phyloP scores from a whole-genome alignment of 2,888 invertebrate species.

The Ennomos erosarius region DNA sequence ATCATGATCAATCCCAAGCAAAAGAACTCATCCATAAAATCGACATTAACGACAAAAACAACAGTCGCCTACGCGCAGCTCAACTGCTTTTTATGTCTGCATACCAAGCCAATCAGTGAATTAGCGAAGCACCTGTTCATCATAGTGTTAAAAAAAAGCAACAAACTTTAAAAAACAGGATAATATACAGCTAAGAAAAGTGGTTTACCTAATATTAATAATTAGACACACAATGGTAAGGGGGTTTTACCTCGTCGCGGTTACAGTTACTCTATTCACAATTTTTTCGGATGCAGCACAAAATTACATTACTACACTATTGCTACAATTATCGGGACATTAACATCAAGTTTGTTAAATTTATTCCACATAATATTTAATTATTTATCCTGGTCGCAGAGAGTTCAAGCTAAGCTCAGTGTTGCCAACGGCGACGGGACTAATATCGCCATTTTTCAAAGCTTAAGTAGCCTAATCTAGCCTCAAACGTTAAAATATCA shows the following conservation, averaged over 20 bases:
- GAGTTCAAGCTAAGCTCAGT: too few species aligned
- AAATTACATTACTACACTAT: slow-evolving; percentile 33
- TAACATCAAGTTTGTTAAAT: slow-evolving; percentile 49
- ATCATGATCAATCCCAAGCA: neutral
- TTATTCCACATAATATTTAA: slow-evolving; percentile 49
- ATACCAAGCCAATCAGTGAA: neutral
- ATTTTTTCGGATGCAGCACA: slow-evolving; percentile 1
- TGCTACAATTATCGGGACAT: slow-evolving; percentile 47
- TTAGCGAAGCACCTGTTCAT: slow-evolving; percentile 16
- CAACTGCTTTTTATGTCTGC: slow-evolving; percentile 7
- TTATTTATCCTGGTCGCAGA: too few species aligned
- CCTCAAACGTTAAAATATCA: too few species aligned
- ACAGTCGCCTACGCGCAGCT: slow-evolving; percentile 20
- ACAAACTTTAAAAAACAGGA: slow-evolving; percentile 42
- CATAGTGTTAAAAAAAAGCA: slow-evolving; percentile 38
- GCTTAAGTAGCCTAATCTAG: too few species aligned
- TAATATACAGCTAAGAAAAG: slow-evolving; percentile 49
- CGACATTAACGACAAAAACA: slow-evolving; percentile 1
- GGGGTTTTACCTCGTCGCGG: slow-evolving; percentile 17
- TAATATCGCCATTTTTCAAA: too few species aligned
- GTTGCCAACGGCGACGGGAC: too few species aligned
- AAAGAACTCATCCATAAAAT: too few species aligned
- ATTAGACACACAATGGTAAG: slow-evolving; percentile 26
- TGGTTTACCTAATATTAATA: slow-evolving; percentile 37
- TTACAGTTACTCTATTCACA: neutral